phyloP scores from a whole-genome alignment of 2,797 vertebrate species.

The Tarsius wallacei region DNA sequence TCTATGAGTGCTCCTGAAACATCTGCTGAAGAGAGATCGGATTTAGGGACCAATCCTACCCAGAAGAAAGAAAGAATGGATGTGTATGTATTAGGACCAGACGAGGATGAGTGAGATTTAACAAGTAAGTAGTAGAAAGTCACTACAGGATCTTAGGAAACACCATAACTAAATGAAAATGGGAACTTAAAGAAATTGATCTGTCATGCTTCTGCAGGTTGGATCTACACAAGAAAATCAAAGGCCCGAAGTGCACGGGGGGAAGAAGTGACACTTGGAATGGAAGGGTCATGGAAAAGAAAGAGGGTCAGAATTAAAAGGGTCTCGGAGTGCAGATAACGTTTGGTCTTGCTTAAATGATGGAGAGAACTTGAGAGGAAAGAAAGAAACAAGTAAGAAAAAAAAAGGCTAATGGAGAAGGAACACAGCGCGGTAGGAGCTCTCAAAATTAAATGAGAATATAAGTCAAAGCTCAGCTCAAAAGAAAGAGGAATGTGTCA shows the following conservation, averaged over 20 bases:
- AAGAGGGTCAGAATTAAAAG: background rate
- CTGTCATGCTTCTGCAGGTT: background rate
- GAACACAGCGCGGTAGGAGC: background rate
- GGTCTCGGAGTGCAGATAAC: background rate
- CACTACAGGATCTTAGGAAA: constrained; percentile 19
- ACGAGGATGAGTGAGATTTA: background rate
- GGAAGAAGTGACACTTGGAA: background rate
- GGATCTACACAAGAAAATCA: background rate
- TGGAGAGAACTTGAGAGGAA: background rate
- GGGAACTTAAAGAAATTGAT: background rate
- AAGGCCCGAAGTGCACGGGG: background rate
- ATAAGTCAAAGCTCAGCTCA: background rate
- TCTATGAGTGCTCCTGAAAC: background rate
- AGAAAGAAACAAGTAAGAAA: background rate
- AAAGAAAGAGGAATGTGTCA: background rate
- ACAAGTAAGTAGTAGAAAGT: background rate
- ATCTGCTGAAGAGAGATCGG: background rate
- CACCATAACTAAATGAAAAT: background rate
- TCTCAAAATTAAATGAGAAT: background rate
- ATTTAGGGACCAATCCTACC: background rate
- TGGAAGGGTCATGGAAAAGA: background rate
- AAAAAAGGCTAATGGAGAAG: background rate
- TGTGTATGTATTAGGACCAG: background rate
- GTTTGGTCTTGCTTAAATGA: constrained; percentile 26
- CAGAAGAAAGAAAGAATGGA: background rate